A percentile compares a stretch with the other conserved stretches of the same genome.
Evolutionary conservation across 2,113 vertebrate species (phyloP).

Genomic region (Amblyornis subalaris): DNA sequence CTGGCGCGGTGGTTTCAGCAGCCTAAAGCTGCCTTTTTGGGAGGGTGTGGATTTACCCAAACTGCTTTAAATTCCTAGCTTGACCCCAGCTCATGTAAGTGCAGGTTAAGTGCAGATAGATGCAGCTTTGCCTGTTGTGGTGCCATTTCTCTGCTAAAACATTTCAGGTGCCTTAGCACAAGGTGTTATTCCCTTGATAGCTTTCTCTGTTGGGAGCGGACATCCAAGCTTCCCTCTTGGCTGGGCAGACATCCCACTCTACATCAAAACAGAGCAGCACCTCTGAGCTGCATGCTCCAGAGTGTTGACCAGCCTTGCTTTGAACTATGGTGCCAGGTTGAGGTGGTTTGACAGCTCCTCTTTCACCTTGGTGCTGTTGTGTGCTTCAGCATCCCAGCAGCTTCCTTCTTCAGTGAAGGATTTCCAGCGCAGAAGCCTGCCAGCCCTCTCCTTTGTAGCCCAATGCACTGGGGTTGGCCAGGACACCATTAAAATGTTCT

Average conservation of each 20-base stretch:
- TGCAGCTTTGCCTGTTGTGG: neutral
- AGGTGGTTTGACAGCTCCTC: neutral
- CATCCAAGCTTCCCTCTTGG: neutral
- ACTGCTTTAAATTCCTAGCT: neutral
- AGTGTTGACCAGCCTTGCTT: neutral
- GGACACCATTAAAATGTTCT: neutral
- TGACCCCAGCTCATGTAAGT: neutral
- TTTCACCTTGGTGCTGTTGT: neutral
- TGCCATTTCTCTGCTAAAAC: neutral
- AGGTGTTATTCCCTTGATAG: neutral
- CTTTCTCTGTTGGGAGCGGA: neutral
- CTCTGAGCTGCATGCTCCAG: accelerated
- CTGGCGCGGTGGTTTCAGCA: neutral
- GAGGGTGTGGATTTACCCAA: neutral
- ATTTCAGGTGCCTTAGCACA: neutral
- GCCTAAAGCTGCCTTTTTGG: neutral
- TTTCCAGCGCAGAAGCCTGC: neutral
- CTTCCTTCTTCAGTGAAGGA: neutral
- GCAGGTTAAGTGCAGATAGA: neutral
- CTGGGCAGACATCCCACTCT: neutral
- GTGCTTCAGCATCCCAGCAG: neutral
- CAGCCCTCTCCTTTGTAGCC: neutral
- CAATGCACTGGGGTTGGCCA: neutral
- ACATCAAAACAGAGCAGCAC: neutral
- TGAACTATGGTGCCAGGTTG: neutral